Evolutionary conservation across 2,888 invertebrate genomes (phyloP), one percentile per base, ranked within the genome.

Genomic region (Agrenia bidenticulata): DNA sequence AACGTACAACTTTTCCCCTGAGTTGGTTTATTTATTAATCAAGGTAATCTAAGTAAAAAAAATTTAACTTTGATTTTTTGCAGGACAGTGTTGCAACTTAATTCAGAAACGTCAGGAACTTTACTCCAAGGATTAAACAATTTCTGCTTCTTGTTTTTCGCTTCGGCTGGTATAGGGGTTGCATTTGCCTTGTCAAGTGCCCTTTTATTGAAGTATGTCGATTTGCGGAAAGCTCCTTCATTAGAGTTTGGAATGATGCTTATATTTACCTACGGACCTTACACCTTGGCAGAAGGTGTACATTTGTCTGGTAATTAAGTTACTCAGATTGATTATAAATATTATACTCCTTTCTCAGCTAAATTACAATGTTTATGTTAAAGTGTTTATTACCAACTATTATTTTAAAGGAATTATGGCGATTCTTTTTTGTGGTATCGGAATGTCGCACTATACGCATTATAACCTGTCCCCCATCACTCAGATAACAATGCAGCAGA

Each of bases 381-480:
- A 57, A 37, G 7, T 54, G 27, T 45, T n/a, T 21, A 27, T 23
- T 23, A 17, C 4, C 21, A 24, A 11, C 19, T 17, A 27, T 45
- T n/a, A 50, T 19, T 17, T 21, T 21, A 23, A 83, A 88, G 94
- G 98, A 69, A 99, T 99, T 66, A 99, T 99, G 98, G 97, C 99
- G 7, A 99, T 99, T 78, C 82, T 99, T 75, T 97, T 98, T 80
- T 96, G 96, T 82, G 99, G 98, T 7, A 94, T 99, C 78, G 96
- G 97, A 1, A 99, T 99, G 99, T 97, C 97, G 0, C 99, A 99
- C 81, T 99, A 99, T 80, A 98, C 98, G 15, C 99, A 99, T 83
- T 94, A 93, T 79, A 99, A 99, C 81, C 83, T 99, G 50, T 97
- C 97, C 0, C 97, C 98, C 0, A 91, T 99, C 21, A 97, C 98